Conservation (phyloP, 2,113 vertebrate species). For the Capra hircus region DNA sequence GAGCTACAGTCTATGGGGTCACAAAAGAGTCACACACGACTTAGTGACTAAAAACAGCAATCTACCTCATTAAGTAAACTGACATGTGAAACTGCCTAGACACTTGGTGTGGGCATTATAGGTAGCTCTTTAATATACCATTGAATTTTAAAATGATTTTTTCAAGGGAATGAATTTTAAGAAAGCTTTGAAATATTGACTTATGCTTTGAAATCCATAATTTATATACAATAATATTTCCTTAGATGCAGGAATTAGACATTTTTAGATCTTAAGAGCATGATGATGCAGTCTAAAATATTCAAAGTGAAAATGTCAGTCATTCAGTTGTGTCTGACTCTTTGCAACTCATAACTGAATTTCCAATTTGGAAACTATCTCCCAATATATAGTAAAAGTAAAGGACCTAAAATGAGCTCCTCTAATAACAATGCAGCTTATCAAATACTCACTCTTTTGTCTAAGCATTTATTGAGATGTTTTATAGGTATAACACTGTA, state of each 20-base stretch:
- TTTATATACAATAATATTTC: background rate
- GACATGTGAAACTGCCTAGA: background rate
- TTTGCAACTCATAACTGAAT: background rate
- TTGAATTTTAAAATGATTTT: background rate
- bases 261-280: background rate
- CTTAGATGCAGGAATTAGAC: background rate
- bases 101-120: background rate
- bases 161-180: background rate
- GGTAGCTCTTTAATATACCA: background rate
- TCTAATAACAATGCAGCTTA: background rate
- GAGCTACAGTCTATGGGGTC: background rate
- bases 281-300: background rate
- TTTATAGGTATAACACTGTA: background rate
- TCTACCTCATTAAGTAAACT: background rate
- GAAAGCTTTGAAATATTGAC: background rate
- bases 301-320: background rate
- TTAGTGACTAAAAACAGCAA: background rate
- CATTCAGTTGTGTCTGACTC: background rate
- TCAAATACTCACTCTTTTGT: background rate
- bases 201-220: background rate
- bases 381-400: background rate
- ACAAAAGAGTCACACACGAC: background rate
- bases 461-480: background rate
- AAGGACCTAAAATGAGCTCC: background rate
- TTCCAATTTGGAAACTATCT: background rate